These are phyloP conservation scores for Tragelaphus imberbis DNA, from an alignment of 2,113 vertebrate species.

Conservation along the genomic window DNA sequence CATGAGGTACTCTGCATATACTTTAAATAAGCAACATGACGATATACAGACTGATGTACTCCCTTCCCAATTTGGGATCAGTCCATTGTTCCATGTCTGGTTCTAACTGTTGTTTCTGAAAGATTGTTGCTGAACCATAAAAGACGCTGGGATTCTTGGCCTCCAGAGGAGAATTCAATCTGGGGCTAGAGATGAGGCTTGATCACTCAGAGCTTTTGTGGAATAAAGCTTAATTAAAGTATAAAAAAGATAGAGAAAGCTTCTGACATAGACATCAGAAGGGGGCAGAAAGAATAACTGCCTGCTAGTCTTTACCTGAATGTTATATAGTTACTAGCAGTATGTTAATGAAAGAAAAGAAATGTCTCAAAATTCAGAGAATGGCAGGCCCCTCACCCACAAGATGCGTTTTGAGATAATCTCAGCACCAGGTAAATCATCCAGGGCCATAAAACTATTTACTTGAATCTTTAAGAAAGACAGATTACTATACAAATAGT, in stretches of 20 bases:
- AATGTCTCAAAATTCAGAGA: not conserved
- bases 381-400: not conserved
- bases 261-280: not conserved
- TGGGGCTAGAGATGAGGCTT: not conserved
- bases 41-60: not conserved
- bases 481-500: not conserved
- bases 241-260: not conserved
- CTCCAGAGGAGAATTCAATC: not conserved
- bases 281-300: not conserved
- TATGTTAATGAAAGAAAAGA: not conserved
- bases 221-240: not conserved
- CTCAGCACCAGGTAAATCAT: not conserved
- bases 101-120: not conserved
- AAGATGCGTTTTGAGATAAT: not conserved
- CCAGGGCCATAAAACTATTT: not conserved
- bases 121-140: not conserved
- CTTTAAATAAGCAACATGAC: not conserved
- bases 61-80: not conserved
- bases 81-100: not conserved
- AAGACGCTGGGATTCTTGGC: not conserved
- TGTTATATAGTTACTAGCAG: not conserved
- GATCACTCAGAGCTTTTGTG: not conserved
- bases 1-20: not conserved
- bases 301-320: not conserved
- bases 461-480: not conserved